These are phyloP conservation scores for Paelopatides confundens DNA, from an alignment of 53 echinoderm and acorn worm genomes.

Conservation along the genomic window DNA sequence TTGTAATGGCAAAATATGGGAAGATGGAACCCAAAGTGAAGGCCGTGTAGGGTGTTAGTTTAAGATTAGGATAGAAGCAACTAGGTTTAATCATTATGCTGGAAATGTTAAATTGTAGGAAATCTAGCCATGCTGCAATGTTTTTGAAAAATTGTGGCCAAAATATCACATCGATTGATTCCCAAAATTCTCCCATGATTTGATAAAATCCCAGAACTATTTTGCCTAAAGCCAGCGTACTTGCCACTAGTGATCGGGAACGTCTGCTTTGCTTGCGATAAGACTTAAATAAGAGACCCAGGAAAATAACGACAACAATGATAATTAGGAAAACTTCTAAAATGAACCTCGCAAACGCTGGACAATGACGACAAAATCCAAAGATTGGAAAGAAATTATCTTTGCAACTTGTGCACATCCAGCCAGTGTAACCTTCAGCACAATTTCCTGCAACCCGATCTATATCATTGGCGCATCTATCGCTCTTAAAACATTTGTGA, in stretches of 20 bases:
- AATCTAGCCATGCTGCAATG: background rate
- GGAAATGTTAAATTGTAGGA: background rate
- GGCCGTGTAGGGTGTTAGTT: background rate
- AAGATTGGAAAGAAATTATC: constrained; percentile 4
- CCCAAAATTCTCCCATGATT: constrained; percentile 44
- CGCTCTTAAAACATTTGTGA: constrained; percentile 27
- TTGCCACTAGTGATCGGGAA: background rate
- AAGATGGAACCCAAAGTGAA: background rate
- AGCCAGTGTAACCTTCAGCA: constrained; percentile 37
- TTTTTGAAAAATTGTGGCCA: background rate
- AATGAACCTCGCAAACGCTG: background rate
- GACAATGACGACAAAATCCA: constrained; percentile 21
- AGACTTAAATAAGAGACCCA: background rate
- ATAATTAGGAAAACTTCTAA: background rate
- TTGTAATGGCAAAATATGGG: background rate
- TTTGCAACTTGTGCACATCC: constrained; percentile 46
- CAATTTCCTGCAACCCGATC: background rate
- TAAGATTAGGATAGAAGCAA: background rate
- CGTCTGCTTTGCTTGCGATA: background rate
- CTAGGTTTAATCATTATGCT: background rate
- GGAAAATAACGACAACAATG: background rate
- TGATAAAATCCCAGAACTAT: constrained; percentile 35
- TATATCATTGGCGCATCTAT: constrained; percentile 19
- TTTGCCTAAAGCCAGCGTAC: background rate
- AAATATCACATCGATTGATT: background rate